Evolutionary conservation across 2,113 vertebrate species (phyloP).

Genomic region (Natator depressus): DNA sequence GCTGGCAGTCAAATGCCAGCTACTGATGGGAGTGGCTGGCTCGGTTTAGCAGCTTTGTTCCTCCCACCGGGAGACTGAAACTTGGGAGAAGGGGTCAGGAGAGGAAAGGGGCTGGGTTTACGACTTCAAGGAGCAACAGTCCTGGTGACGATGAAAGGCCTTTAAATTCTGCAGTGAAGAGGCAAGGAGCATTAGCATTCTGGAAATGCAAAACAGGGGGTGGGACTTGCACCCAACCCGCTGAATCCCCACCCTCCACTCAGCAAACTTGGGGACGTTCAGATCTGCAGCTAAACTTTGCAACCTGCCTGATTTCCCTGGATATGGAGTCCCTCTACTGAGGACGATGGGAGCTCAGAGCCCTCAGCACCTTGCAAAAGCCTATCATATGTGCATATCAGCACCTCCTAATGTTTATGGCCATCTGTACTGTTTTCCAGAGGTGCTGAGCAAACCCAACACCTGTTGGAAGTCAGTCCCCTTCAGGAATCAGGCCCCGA

Average conservation of each 20-base stretch:
- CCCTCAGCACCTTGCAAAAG: background rate
- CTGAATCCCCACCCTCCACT: too few relatives aligned
- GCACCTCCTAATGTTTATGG: background rate
- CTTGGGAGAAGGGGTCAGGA: background rate
- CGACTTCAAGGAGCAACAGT: background rate
- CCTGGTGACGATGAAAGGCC: background rate
- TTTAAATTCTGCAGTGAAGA: background rate
- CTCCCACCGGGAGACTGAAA: background rate
- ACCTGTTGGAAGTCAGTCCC: too few relatives aligned
- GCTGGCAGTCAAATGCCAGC: background rate
- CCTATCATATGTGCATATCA: background rate
- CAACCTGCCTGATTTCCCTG: background rate
- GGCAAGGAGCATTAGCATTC: background rate
- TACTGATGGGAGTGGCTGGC: background rate
- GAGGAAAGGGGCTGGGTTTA: background rate
- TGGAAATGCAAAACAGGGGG: background rate
- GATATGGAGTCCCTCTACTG: background rate
- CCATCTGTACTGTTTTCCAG: background rate
- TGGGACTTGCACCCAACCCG: background rate
- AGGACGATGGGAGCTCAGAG: background rate
- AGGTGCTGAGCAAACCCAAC: background rate
- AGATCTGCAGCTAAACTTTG: background rate
- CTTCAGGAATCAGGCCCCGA: background rate
- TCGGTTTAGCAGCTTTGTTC: background rate
- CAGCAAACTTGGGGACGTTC: background rate